phyloP scores from a whole-genome alignment of 2,888 invertebrate genomes.

The Herminia tarsipennalis region DNA sequence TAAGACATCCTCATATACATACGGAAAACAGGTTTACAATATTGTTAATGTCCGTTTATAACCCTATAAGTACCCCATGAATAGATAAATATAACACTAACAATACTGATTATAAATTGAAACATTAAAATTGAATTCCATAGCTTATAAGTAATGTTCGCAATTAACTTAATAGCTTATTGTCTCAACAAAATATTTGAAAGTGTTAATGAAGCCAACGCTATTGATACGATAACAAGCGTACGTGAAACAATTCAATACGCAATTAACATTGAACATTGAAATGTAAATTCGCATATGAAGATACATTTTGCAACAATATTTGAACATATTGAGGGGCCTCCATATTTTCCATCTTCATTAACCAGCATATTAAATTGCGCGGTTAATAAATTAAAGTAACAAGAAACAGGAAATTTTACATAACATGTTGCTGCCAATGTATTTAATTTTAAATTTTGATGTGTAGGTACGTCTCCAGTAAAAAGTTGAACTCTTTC shows the following conservation, averaged over 20 bases:
- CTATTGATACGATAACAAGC: conserved; percentile 32
- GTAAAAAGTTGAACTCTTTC: too few relatives aligned
- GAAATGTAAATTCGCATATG: conserved; percentile 41
- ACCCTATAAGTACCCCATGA: too few relatives aligned
- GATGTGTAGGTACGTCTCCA: too few relatives aligned
- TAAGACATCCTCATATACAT: too few relatives aligned
- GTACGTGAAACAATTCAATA: conserved; percentile 41
- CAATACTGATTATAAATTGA: conserved; percentile 13
- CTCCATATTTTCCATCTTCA: conserved; percentile 8
- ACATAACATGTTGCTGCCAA: too few relatives aligned
- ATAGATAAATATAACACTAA: too few relatives aligned
- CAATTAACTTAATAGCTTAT: conserved; percentile 29
- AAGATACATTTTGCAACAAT: conserved; percentile 17
- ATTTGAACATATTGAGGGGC: conserved; percentile 15
- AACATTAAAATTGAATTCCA: conserved; percentile 19
- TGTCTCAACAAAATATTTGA: conserved; percentile 31
- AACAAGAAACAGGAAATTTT: too few relatives aligned
- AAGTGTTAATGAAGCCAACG: conserved; percentile 34
- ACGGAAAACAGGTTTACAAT: too few relatives aligned
- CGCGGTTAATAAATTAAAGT: too few relatives aligned
- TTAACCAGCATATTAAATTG: too few relatives aligned
- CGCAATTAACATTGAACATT: conserved; percentile 47
- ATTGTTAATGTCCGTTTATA: too few relatives aligned
- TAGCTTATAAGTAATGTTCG: conserved; percentile 20
- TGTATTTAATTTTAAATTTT: too few relatives aligned